Conservation (phyloP, 2,888 invertebrate species). For the Strigamia crassipes region DNA sequence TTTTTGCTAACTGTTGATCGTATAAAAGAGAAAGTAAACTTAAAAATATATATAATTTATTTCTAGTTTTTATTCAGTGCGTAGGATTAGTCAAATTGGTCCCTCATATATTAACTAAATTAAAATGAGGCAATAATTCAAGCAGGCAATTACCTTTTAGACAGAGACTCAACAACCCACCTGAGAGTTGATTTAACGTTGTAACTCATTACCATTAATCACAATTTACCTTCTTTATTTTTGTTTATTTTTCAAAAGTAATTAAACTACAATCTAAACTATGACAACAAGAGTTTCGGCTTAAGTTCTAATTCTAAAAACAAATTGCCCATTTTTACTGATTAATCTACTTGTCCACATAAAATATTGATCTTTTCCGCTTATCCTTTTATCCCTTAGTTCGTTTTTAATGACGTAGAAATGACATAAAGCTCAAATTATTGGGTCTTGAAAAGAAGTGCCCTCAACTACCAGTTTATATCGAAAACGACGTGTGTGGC, state of each 20-base stretch:
- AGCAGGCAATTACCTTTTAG: not conserved
- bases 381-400: not conserved
- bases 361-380: not conserved
- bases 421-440: not conserved
- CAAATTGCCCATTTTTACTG: not conserved
- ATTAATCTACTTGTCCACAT: constrained; percentile 6
- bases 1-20: too few relatives aligned
- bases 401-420: constrained; percentile 2
- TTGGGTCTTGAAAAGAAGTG: not conserved
- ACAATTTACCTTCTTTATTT: not conserved
- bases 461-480: not conserved
- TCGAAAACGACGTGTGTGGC: not conserved
- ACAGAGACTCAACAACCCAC: not conserved
- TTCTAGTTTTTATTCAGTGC: not conserved
- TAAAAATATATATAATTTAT: too few relatives aligned
- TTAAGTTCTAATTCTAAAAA: not conserved
- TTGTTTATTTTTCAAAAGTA: not conserved
- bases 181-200: not conserved
- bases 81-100: not conserved
- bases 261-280: not conserved
- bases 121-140: not conserved
- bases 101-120: not conserved
- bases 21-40: too few relatives aligned
- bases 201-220: not conserved
- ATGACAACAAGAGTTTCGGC: not conserved